These are phyloP conservation scores for Coregonus sp. DNA, from an alignment of 2,797 vertebrate species.

Conservation along the genomic window DNA sequence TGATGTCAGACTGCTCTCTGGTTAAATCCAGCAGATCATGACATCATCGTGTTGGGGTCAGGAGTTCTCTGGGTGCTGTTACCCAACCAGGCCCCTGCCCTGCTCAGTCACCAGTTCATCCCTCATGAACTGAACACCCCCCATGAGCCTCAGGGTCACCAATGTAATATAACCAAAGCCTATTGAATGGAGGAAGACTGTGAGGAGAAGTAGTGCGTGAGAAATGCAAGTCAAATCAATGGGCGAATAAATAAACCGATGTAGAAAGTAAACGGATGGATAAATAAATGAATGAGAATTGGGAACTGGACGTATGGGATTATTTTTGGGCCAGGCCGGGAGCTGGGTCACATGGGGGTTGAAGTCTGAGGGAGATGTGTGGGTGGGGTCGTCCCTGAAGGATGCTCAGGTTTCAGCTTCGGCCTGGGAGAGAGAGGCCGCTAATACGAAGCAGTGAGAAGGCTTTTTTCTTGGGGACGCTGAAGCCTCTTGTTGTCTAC, in stretches of 20 bases:
- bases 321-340: constrained; percentile 30
- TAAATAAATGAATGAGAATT: constrained; percentile 72
- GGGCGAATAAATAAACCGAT: constrained; percentile 71
- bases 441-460: constrained; percentile 53
- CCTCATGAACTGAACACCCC: constrained; percentile 26
- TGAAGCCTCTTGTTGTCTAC: constrained; percentile 55
- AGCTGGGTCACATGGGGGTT: constrained; percentile 60
- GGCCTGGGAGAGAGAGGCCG: constrained; percentile 53
- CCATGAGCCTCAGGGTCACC: constrained; percentile 15
- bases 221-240: constrained; percentile 65
- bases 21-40: constrained; percentile 43
- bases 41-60: constrained; percentile 49
- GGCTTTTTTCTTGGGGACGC: constrained; percentile 51
- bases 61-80: constrained; percentile 35
- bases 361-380: constrained; percentile 44
- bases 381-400: constrained; percentile 30
- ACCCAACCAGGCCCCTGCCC: constrained; percentile 40
- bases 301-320: constrained; percentile 74
- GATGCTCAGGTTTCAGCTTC: constrained; percentile 1
- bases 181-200: constrained; percentile 40
- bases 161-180: constrained; percentile 55
- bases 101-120: constrained; percentile 18
- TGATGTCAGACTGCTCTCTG: constrained; percentile 22
- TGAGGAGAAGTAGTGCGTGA: constrained; percentile 55
- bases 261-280: constrained; percentile 55